Conservation (phyloP, 2,113 vertebrate species). For the Seriola aureovittata region DNA sequence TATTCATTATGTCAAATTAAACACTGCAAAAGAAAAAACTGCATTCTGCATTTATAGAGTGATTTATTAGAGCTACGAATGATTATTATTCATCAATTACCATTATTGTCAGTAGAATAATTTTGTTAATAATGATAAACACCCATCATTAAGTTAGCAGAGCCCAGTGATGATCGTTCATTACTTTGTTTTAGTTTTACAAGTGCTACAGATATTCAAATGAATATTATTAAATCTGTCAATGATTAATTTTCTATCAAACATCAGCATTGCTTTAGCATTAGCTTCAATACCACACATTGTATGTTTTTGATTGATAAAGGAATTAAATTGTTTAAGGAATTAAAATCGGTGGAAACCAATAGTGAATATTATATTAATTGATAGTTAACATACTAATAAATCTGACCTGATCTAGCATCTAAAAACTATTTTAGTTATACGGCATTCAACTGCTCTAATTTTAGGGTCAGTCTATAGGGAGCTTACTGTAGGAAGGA, state of each 20-base stretch:
- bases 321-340: no score
- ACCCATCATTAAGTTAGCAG: not conserved
- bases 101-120: not conserved
- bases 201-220: no score
- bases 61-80: not conserved
- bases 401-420: not conserved
- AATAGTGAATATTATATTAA: not conserved
- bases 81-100: not conserved
- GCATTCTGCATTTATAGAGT: not conserved
- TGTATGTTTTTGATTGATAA: no score
- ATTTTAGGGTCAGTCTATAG: slow-evolving; percentile 17
- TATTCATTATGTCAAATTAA: no score
- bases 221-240: not conserved
- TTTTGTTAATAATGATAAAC: not conserved
- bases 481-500: slow-evolving; percentile 3
- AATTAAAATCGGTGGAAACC: not conserved
- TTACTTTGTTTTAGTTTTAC: not conserved
- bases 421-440: not conserved
- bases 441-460: not conserved
- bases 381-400: not conserved
- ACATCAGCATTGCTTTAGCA: not conserved
- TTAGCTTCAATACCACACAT: no score
- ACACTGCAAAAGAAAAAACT: no score
- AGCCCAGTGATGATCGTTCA: not conserved
- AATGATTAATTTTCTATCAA: not conserved